These are phyloP conservation scores for Trissolcus japonicus DNA, from an alignment of 2,888 invertebrate genomes.

Conservation along the genomic window DNA sequence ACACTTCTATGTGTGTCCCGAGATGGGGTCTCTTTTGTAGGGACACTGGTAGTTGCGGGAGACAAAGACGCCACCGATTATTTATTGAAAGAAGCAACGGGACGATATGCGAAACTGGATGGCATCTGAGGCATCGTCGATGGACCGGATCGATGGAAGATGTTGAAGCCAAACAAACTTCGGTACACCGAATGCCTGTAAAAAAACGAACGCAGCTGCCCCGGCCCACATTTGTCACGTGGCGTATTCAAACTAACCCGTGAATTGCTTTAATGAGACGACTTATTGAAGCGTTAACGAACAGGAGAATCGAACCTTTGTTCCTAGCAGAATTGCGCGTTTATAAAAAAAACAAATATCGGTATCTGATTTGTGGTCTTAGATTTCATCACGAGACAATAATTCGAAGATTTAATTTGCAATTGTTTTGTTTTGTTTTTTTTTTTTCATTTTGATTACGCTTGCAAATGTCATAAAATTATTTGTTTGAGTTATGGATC, in stretches of 20 bases:
- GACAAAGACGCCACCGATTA: slow-evolving; percentile 55
- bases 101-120: slow-evolving; percentile 55
- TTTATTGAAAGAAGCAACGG: slow-evolving; percentile 52
- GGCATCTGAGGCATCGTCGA: slow-evolving; percentile 53
- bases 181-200: slow-evolving; percentile 15
- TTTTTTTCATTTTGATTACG: too few species aligned
- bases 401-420: too few species aligned
- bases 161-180: slow-evolving; percentile 30
- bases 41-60: slow-evolving; percentile 33
- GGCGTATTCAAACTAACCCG: slow-evolving; percentile 29
- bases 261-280: slow-evolving; percentile 53
- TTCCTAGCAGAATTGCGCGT: too few species aligned
- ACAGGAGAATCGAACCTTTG: slow-evolving; percentile 1
- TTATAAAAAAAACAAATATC: too few species aligned
- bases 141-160: slow-evolving; percentile 53
- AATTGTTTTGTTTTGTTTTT: too few species aligned
- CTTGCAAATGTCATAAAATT: too few species aligned
- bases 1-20: slow-evolving; percentile 66
- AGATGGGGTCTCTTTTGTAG: slow-evolving; percentile 59
- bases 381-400: too few species aligned
- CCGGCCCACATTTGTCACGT: slow-evolving; percentile 45
- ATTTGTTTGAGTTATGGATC: too few species aligned
- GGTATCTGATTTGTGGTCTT: too few species aligned
- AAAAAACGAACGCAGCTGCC: slow-evolving; percentile 43
- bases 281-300: slow-evolving; percentile 39